Conservation (phyloP, 2,113 vertebrate genomes). For the Misgurnus mizolepis region DNA sequence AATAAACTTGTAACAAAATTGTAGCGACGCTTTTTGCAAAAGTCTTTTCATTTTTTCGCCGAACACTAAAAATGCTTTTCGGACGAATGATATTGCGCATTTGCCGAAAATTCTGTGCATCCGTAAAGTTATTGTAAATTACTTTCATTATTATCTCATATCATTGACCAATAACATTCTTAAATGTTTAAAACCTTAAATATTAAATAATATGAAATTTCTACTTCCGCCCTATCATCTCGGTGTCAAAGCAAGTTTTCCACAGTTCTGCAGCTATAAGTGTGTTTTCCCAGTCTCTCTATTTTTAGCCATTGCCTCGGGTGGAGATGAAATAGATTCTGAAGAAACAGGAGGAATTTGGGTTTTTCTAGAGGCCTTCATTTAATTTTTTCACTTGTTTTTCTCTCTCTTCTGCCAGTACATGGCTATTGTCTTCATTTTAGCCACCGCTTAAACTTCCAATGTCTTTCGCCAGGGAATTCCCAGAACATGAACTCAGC, state of each 20-base stretch:
- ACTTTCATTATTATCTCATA: too few relatives aligned
- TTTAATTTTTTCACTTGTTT: constrained; percentile 34
- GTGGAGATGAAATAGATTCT: constrained; percentile 35
- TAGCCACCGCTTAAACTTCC: constrained; percentile 32
- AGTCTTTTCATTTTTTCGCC: too few relatives aligned
- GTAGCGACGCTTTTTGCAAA: too few relatives aligned
- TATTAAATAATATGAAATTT: constrained; percentile 63
- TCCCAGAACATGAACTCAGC: constrained; percentile 31
- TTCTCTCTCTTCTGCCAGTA: constrained; percentile 20
- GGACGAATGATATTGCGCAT: too few relatives aligned
- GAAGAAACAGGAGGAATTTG: constrained; percentile 43
- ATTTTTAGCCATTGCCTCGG: constrained; percentile 46
- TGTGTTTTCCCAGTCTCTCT: constrained; percentile 42
- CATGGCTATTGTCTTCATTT: constrained; percentile 42
- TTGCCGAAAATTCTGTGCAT: too few relatives aligned
- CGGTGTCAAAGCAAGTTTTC: constrained; percentile 42
- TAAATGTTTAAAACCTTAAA: background rate
- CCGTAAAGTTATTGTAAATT: too few relatives aligned
- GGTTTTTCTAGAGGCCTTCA: constrained; percentile 49
- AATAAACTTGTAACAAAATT: too few relatives aligned
- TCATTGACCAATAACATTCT: background rate
- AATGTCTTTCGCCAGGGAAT: constrained; percentile 43
- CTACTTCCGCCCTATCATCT: constrained; percentile 33
- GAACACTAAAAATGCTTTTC: too few relatives aligned
- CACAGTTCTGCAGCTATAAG: background rate